A percentile compares a stretch with the other conserved stretches of the same genome.
phyloP scores from a whole-genome alignment of 1,140 invertebrate species.

The Conopomorpha cramerella region DNA sequence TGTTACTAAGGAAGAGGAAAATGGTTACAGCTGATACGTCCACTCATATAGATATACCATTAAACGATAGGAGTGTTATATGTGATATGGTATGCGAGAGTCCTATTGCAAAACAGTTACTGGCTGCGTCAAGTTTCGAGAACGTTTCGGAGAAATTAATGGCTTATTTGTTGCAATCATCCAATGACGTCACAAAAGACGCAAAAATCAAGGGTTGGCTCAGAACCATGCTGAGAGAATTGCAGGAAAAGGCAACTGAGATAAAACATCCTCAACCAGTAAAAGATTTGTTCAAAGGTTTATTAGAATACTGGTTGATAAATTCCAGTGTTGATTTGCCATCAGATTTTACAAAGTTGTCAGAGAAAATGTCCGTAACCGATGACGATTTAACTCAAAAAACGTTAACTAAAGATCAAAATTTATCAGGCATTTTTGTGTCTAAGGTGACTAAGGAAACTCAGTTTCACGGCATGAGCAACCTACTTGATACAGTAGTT shows the following conservation, averaged over 20 bases:
- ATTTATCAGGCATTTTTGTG: constrained; percentile 19
- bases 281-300: constrained; percentile 28
- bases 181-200: constrained; percentile 4
- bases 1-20: constrained; percentile 22
- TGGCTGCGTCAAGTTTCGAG: constrained; percentile 19
- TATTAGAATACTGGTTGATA: constrained; percentile 37
- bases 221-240: constrained; percentile 24
- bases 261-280: constrained; percentile 20
- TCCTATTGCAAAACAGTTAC: constrained; percentile 12
- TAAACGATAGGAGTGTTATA: constrained; percentile 5
- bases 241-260: constrained; percentile 22
- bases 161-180: too few species aligned
- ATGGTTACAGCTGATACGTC: constrained; percentile 6
- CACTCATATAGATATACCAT: constrained; percentile 2
- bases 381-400: too few species aligned
- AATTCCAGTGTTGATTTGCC: too few species aligned
- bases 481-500: too few species aligned
- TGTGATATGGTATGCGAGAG: constrained; percentile 7
- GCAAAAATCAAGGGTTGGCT: constrained; percentile 17
- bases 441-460: constrained; percentile 18
- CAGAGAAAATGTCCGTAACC: too few species aligned
- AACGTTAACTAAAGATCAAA: constrained; percentile 29
- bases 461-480: constrained; percentile 16
- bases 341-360: too few species aligned
- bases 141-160: constrained; percentile 29